Evolutionary conservation across 1,140 invertebrate species (phyloP), one percentile per base, ranked within the genome.

Genomic region (Coptotermes formosanus): DNA sequence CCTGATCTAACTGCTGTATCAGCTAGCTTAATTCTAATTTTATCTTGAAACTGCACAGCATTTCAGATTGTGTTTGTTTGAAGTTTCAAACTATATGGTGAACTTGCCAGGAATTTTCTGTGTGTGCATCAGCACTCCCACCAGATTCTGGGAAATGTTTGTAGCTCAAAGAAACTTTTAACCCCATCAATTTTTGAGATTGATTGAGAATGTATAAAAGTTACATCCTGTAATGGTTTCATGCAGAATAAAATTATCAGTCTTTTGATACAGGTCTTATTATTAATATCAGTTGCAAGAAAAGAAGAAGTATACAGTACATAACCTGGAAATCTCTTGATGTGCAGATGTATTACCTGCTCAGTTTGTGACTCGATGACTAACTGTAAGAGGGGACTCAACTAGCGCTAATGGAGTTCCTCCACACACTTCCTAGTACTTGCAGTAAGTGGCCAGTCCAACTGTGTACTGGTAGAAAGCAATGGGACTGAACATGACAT

Each of bases 321-420:
- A 75, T 75, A 75, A 75, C 64, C 64, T 75, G 64, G 25, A 75
- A 75, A 75, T 75, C 25, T 84, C 30, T 84, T 84, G 48, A 48
- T 84, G 83, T 84, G 83, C 86, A 87, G 86, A 87, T 87, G 86
- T 83, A 69, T 85, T 87, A 64, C 86, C 86, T 82, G 86, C 86
- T 59, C 86, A 87, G 82, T 87, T 87, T 87, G 86, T 87, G 86
- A 87, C 86, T 55, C 86, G 86, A 87, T 87, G 86, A 87, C 86
- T 87, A 87, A 87, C 82, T 75, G 48, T 87, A 87, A 87, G 82
- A 30, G 82, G 45, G 59, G 86, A 55, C 86, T 44, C 52, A 82
- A 81, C 75, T 86, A 86, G 83, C 59, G 48, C 85, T 82, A 82
- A 38, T 82, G 85, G 85, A 59, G 82, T 82, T 59, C 48, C 64